phyloP scores from a whole-genome alignment of 2,888 invertebrate genomes.

The Amphimallon solstitiale region DNA sequence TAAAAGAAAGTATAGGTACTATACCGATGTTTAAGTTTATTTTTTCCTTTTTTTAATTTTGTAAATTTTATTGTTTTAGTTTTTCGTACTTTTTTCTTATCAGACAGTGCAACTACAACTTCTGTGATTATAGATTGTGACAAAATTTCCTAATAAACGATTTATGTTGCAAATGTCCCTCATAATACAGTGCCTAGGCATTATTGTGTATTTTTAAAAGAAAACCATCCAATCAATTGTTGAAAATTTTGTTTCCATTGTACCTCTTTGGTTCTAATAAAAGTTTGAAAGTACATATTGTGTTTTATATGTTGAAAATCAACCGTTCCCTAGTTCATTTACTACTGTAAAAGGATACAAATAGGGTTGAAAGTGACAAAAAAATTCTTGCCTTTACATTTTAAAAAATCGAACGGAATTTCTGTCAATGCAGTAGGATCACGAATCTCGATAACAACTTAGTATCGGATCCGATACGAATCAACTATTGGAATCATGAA shows the following conservation, averaged over 20 bases:
- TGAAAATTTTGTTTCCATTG: constrained; percentile 55
- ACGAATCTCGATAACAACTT: no score
- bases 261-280: constrained; percentile 57
- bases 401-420: no score
- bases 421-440: no score
- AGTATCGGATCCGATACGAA: no score
- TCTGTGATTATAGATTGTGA: constrained; percentile 61
- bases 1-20: not conserved
- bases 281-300: constrained; percentile 47
- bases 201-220: constrained; percentile 60
- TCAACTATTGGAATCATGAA: no score
- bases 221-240: constrained; percentile 60
- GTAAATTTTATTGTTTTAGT: constrained; percentile 9
- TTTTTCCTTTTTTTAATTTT: constrained; percentile 21
- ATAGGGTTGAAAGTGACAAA: no score
- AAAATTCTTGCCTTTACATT: no score
- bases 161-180: constrained; percentile 55
- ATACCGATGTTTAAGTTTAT: constrained; percentile 10
- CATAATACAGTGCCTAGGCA: constrained; percentile 62
- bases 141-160: constrained; percentile 55
- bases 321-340: not conserved
- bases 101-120: constrained; percentile 54
- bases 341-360: not conserved
- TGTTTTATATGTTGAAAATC: constrained; percentile 29
- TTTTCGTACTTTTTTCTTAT: constrained; percentile 40